Evolutionary conservation across 2,888 invertebrate species (phyloP).

Genomic region (Patella caerulea): DNA sequence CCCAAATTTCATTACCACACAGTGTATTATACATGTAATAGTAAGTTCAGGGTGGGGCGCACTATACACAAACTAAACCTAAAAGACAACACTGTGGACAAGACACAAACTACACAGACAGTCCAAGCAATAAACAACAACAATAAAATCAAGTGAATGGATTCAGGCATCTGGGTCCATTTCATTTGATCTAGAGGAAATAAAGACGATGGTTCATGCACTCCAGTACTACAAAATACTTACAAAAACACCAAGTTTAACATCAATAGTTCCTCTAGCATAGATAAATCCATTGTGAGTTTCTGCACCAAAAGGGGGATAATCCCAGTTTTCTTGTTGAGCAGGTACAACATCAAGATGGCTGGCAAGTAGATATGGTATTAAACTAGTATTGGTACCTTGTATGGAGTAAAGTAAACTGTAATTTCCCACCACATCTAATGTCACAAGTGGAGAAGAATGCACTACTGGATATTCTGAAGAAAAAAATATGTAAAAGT

Average conservation of each 20-base stretch:
- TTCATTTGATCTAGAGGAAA: too few species aligned
- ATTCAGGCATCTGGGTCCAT: too few species aligned
- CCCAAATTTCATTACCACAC: too few species aligned
- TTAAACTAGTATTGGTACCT: constrained; percentile 67
- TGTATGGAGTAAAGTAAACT: constrained; percentile 72
- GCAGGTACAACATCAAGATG: constrained; percentile 75
- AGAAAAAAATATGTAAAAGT: not conserved
- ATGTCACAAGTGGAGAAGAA: constrained; percentile 53
- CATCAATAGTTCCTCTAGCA: constrained; percentile 74
- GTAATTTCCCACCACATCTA: constrained; percentile 67
- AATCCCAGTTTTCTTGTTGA: constrained; percentile 57
- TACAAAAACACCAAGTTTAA: constrained; percentile 74
- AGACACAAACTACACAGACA: too few species aligned
- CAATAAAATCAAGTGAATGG: too few species aligned
- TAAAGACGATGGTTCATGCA: too few species aligned
- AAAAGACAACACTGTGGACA: too few species aligned
- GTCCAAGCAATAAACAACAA: too few species aligned
- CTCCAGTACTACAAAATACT: constrained; percentile 16
- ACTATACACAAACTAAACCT: too few species aligned
- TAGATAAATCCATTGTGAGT: constrained; percentile 73
- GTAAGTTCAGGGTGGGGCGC: too few species aligned
- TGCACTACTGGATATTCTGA: constrained; percentile 58
- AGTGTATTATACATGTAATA: too few species aligned
- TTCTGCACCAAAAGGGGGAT: constrained; percentile 72
- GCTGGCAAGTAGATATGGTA: constrained; percentile 73